phyloP scores from a whole-genome alignment of 2,888 invertebrate genomes.

The Troglohyphantes excavatus region DNA sequence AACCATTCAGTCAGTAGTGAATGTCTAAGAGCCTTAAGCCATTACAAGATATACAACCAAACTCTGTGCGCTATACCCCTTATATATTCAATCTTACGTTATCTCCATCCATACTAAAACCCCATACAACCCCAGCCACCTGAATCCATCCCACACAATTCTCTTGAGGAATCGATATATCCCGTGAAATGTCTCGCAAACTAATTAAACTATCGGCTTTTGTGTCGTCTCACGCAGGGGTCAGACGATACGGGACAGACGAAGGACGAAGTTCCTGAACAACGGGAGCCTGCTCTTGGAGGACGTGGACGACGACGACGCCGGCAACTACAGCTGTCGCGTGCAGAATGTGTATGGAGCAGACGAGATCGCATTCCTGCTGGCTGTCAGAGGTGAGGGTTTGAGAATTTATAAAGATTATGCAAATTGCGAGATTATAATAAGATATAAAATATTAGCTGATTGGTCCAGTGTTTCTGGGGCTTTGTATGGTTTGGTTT shows the following conservation, averaged over 20 bases:
- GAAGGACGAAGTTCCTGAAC: conserved; percentile 87
- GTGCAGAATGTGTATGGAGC: conserved; percentile 96
- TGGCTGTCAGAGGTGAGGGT: conserved; percentile 90
- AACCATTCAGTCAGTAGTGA: too few relatives aligned
- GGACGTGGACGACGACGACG: conserved; percentile 93
- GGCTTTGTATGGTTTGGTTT: too few relatives aligned
- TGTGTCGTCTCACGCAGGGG: conserved; percentile 40
- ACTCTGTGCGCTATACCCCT: too few relatives aligned
- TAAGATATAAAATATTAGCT: too few relatives aligned
- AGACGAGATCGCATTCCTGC: conserved; percentile 94
- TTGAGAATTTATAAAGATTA: too few relatives aligned
- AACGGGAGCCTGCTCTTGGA: conserved; percentile 96
- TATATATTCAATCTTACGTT: too few relatives aligned
- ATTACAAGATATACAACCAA: too few relatives aligned
- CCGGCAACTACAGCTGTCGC: conserved; percentile 96
- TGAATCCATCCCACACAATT: not conserved
- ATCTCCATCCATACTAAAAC: too few relatives aligned
- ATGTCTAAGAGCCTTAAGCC: too few relatives aligned
- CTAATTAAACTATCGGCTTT: conserved; percentile 42
- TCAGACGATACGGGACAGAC: conserved; percentile 73
- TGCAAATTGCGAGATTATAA: too few relatives aligned
- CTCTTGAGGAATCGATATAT: not conserved
- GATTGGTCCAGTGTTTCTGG: too few relatives aligned
- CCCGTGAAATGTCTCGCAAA: not conserved
- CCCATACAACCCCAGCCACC: too few relatives aligned